Evolutionary conservation across 2,113 vertebrate species (phyloP).

Genomic region (Bujurquina vittata): DNA sequence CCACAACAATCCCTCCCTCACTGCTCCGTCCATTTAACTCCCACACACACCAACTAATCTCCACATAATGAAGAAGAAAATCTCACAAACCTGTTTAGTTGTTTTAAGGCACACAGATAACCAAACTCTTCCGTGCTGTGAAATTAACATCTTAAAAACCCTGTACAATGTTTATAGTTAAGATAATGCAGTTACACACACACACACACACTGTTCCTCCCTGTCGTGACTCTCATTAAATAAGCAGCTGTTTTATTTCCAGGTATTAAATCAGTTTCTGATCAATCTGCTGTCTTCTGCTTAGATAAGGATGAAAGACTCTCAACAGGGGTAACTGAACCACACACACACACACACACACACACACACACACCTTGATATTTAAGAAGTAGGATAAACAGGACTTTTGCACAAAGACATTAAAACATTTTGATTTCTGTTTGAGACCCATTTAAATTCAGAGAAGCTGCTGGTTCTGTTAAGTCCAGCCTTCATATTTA

Average conservation of each 20-base stretch:
- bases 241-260: constrained; percentile 38
- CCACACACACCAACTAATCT: neutral
- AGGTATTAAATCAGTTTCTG: constrained; percentile 15
- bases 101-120: fast-evolving
- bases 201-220: constrained; percentile 19
- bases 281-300: neutral
- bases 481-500: neutral
- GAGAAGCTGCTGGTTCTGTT: neutral
- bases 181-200: neutral
- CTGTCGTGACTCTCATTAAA: constrained; percentile 32
- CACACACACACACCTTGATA: neutral
- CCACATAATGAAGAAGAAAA: constrained; percentile 2
- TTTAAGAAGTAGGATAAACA: neutral
- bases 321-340: neutral
- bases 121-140: neutral
- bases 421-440: neutral
- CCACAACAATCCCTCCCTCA: constrained; percentile 72
- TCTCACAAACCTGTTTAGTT: neutral
- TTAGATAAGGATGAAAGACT: constrained; percentile 1
- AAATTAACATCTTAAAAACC: neutral
- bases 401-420: neutral
- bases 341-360: too few species aligned
- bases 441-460: neutral
- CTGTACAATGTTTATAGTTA: constrained; percentile 14
- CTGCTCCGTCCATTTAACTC: constrained; percentile 29